Evolutionary conservation across 1,140 invertebrate species (phyloP), one percentile per base, ranked within the genome.

Genomic region (Macrobrachium nipponense): DNA sequence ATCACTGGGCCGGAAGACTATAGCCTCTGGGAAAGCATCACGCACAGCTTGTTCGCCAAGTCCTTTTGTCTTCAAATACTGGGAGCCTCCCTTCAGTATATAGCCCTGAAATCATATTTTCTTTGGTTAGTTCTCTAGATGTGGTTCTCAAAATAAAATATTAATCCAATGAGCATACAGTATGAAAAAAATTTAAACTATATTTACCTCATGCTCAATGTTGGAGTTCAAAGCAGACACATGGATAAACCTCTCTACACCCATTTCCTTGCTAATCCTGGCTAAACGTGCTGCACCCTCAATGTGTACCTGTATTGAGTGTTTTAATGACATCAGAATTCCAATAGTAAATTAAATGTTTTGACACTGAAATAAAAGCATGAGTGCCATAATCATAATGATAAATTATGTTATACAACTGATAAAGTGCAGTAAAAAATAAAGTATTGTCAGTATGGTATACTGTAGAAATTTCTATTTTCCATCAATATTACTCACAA

Each of bases 21-120:
- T 97, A 10, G 97, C 98, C 86, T 97, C 95, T 3, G 99, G 98
- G 91, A 99, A 99, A 91, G 98, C 98, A 91, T 97, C 95, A 86
- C 92, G 93, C 0, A 99, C 97, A 20, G 96, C 97, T 89, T 93
- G 89, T 92, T 99, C 98, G 36, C 98, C 97, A 64, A 92, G 89
- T 91, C 93, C 96, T 93, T 97, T 97, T 82, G 94, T 94, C 90
- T 92, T 93, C 62, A 96, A 92, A 89, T 92, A 95, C 90, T 92
- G 90, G 1, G 96, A 97, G 36, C 95, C 95, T 60, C 91, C 91
- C 87, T 92, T 89, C 10, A 94, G 64, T 61, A 94, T 85, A n/a
- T 93, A 80, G 80, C 89, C 88, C 90, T 91, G 87, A 78, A 87
- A 70, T 15, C 14, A 51, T n/a, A 77, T 11, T 11, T 10, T 75